These are phyloP conservation scores for Antrozous pallidus DNA, from an alignment of 2,797 vertebrate species.

Conservation along the genomic window DNA sequence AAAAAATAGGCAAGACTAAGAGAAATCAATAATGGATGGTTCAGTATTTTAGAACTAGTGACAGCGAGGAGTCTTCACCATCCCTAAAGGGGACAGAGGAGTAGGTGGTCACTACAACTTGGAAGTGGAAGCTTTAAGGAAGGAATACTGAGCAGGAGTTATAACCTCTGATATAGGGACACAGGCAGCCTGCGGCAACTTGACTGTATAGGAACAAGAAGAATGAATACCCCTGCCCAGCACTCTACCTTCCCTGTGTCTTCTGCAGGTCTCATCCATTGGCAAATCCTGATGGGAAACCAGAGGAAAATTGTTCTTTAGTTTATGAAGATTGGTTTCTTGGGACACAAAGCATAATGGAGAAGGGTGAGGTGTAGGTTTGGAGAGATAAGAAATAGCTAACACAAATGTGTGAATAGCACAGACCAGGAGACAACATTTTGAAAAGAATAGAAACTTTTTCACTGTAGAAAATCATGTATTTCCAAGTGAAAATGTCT, in stretches of 20 bases:
- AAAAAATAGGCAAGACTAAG: not conserved
- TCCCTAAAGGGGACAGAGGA: not conserved
- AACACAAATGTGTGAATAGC: not conserved
- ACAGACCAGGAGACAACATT: not conserved
- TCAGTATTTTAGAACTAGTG: not conserved
- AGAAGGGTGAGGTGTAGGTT: not conserved
- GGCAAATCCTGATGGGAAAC: not conserved
- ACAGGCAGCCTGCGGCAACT: too few relatives aligned
- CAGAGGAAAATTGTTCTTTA: not conserved
- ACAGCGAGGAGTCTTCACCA: not conserved
- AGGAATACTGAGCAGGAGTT: not conserved
- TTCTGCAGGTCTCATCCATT: not conserved
- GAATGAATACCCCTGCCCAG: not conserved
- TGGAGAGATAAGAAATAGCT: not conserved
- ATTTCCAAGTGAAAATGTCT: not conserved
- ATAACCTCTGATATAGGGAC: not conserved
- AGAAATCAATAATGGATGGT: not conserved
- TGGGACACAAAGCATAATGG: not conserved
- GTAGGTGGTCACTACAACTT: not conserved
- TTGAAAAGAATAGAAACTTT: not conserved
- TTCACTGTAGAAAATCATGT: not conserved
- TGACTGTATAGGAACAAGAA: not conserved
- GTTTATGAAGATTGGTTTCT: not conserved
- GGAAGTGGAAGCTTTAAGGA: not conserved
- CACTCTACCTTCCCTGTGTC: not conserved